These are phyloP conservation scores for Gryllus longicercus DNA, from an alignment of 2,888 invertebrate species.

Conservation along the genomic window DNA sequence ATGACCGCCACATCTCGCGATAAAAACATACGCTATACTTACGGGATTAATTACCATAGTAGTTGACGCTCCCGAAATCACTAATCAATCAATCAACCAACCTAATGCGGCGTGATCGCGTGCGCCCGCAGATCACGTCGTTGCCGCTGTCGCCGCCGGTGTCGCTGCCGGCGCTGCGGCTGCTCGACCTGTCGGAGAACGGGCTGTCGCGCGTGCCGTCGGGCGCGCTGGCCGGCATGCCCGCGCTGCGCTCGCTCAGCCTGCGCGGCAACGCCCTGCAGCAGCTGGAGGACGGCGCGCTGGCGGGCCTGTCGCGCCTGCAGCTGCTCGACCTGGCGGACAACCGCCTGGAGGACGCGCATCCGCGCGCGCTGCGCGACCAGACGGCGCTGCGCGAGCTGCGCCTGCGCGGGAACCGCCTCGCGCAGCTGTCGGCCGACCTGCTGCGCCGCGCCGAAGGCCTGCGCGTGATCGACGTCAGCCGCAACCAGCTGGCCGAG, in stretches of 20 bases:
- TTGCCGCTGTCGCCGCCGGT: constrained; percentile 64
- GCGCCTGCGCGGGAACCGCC: constrained; percentile 71
- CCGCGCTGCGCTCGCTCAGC: constrained; percentile 65
- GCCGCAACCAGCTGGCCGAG: constrained; percentile 68
- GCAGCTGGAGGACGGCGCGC: constrained; percentile 64
- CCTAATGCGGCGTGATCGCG: too few relatives aligned
- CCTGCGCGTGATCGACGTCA: constrained; percentile 67
- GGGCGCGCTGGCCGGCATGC: constrained; percentile 62
- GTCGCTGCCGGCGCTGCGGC: constrained; percentile 65
- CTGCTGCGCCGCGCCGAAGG: constrained; percentile 63
- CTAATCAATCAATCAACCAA: too few relatives aligned
- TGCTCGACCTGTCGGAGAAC: constrained; percentile 71
- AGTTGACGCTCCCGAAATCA: too few relatives aligned
- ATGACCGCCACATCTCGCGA: too few relatives aligned
- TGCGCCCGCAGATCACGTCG: constrained; percentile 43
- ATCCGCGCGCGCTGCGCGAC: constrained; percentile 43
- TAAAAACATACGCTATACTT: too few relatives aligned
- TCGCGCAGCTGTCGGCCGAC: constrained; percentile 66
- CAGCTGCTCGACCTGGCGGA: constrained; percentile 72
- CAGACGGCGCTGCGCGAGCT: constrained; percentile 64
- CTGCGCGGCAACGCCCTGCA: constrained; percentile 71
- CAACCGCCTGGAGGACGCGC: constrained; percentile 59
- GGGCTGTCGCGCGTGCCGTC: constrained; percentile 66
- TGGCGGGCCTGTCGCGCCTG: constrained; percentile 65
- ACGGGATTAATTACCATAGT: too few relatives aligned